These are phyloP conservation scores for Drosophila bifasciata DNA, from an alignment of 1,140 invertebrate genomes.

Conservation along the genomic window DNA sequence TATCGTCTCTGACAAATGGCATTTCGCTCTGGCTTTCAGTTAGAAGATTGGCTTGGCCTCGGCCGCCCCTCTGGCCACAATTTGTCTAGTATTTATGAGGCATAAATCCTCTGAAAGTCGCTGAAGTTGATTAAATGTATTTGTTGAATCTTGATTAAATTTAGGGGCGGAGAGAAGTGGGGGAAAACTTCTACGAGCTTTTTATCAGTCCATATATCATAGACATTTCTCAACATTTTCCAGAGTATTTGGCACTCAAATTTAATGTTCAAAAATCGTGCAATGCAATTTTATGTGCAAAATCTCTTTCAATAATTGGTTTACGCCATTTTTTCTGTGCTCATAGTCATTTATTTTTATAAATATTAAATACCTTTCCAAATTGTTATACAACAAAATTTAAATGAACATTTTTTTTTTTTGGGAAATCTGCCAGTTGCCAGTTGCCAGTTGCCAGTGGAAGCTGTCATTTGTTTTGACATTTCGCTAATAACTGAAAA, in stretches of 20 bases:
- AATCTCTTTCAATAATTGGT: no score
- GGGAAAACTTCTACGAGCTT: neutral
- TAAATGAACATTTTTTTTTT: conserved; percentile 12
- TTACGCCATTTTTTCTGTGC: no score
- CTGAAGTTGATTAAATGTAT: conserved; percentile 34
- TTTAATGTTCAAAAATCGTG: no score
- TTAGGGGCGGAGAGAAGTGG: neutral
- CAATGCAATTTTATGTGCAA: no score
- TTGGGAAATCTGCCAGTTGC: conserved; percentile 18
- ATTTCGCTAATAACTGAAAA: conserved; percentile 75
- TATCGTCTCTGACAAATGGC: conserved; percentile 61
- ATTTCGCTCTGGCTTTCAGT: conserved; percentile 9
- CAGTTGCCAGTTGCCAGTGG: conserved; percentile 31
- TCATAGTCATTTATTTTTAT: no score
- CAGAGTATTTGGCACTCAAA: no score
- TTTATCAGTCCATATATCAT: no score
- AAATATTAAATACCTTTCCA: neutral
- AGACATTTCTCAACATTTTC: no score
- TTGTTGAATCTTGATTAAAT: conserved; percentile 41
- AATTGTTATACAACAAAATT: conserved; percentile 20
- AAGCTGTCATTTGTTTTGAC: conserved; percentile 72
- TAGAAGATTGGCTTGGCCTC: conserved; percentile 8
- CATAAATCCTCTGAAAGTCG: conserved; percentile 33
- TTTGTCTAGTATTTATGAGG: conserved; percentile 39
- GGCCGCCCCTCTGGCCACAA: neutral